Conservation (phyloP, 2,797 vertebrate genomes). For the Loriculus beryllinus region DNA sequence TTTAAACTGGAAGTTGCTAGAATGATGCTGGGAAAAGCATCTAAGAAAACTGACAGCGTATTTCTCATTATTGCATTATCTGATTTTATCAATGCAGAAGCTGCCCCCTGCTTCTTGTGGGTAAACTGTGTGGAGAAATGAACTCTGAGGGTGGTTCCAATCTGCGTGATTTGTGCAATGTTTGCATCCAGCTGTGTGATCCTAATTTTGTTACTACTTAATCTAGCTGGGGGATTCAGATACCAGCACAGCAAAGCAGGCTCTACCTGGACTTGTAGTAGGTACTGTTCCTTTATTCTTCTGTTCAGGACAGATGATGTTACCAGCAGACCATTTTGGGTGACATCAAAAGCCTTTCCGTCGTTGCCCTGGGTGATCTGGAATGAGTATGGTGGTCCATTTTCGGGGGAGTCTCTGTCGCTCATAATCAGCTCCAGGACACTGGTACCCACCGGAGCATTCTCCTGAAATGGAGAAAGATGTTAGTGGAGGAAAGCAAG, state of each 20-base stretch:
- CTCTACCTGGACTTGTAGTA: slow-evolving; percentile 91
- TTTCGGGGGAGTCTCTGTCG: slow-evolving; percentile 88
- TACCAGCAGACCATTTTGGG: slow-evolving; percentile 88
- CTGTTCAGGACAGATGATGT: slow-evolving; percentile 81
- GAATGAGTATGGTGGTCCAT: slow-evolving; percentile 90
- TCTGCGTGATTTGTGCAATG: background rate
- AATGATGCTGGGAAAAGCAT: background rate
- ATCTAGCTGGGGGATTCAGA: background rate
- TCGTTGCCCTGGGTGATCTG: slow-evolving; percentile 88
- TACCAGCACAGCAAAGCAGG: background rate
- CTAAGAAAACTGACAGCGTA: background rate
- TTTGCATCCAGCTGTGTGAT: background rate
- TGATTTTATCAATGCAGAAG: slow-evolving; percentile 11
- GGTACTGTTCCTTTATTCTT: slow-evolving; percentile 79
- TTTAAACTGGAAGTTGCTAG: background rate
- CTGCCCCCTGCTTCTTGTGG: background rate
- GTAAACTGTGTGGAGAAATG: background rate
- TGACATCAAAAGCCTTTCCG: slow-evolving; percentile 85
- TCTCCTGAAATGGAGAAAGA: slow-evolving; percentile 80
- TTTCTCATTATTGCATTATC: background rate
- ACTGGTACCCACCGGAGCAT: slow-evolving; percentile 82
- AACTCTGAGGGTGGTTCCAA: background rate
- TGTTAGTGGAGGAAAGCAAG: background rate
- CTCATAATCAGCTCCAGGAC: slow-evolving; percentile 88
- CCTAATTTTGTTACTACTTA: background rate